Evolutionary conservation across 30 jellyfish, hydroid and myxozoan species (phyloP).

Genomic region (Pseudorhiza aurosa): DNA sequence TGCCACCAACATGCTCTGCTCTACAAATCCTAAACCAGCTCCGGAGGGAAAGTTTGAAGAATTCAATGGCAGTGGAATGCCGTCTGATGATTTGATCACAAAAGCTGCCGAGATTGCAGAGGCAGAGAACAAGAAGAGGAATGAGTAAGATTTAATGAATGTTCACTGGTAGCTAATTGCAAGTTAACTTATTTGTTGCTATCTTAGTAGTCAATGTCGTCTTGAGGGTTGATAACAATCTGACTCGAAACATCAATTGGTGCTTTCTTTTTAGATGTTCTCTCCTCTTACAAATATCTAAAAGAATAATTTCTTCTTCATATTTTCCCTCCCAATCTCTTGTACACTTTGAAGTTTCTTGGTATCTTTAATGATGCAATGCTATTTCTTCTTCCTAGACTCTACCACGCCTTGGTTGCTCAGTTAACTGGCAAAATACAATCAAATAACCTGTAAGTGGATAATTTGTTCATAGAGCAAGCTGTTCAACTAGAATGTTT

Average conservation of each 20-base stretch:
- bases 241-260: too few relatives aligned
- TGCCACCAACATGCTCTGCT: conserved; percentile 33
- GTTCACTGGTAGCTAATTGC: too few relatives aligned
- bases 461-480: too few relatives aligned
- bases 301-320: too few relatives aligned
- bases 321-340: background rate
- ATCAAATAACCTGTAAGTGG: conserved; percentile 77
- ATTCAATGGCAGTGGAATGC: background rate
- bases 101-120: conserved; percentile 21
- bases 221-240: too few relatives aligned
- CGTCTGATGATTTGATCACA: conserved; percentile 3
- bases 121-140: conserved; percentile 8
- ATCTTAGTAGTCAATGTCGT: too few relatives aligned
- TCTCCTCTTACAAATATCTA: too few relatives aligned
- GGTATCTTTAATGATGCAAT: too few relatives aligned
- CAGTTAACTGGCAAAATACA: conserved; percentile 58
- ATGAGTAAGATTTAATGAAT: conserved; percentile 39
- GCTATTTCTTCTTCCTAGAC: conserved; percentile 28
- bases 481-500: too few relatives aligned
- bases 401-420: conserved; percentile 57
- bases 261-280: too few relatives aligned
- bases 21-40: conserved; percentile 63
- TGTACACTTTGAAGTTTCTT: background rate
- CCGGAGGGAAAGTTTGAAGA: conserved; percentile 22
- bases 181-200: too few relatives aligned